Conservation (phyloP, 2,888 invertebrate species). For the Lamproptera curius region DNA sequence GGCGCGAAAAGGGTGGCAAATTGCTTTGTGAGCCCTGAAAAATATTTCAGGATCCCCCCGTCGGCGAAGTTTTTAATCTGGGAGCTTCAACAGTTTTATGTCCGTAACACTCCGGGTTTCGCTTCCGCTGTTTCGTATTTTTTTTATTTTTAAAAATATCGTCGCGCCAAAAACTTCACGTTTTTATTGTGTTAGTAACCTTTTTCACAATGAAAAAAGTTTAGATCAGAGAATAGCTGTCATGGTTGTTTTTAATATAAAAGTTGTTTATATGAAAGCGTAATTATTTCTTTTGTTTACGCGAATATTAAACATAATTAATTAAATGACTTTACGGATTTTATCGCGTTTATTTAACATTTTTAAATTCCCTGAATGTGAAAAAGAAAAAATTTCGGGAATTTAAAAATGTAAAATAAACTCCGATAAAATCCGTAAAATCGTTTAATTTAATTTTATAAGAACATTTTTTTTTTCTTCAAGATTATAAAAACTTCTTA, state of each 20-base stretch:
- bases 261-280: no score
- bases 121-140: slow-evolving; percentile 20
- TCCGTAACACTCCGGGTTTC: slow-evolving; percentile 17
- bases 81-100: slow-evolving; percentile 19
- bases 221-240: slow-evolving; percentile 3
- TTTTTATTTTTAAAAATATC: slow-evolving; percentile 19
- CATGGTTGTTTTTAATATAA: not conserved
- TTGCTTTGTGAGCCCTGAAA: slow-evolving; percentile 38
- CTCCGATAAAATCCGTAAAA: no score
- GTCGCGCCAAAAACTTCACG: slow-evolving; percentile 5
- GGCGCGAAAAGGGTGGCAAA: slow-evolving; percentile 41
- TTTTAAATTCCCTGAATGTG: no score
- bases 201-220: slow-evolving; percentile 5
- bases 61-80: slow-evolving; percentile 22
- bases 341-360: no score
- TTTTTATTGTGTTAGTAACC: slow-evolving; percentile 14
- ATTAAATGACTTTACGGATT: no score
- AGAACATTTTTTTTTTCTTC: no score
- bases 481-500: no score
- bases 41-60: slow-evolving; percentile 26
- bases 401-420: no score
- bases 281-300: no score
- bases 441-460: no score
- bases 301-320: no score
- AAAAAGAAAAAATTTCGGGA: no score